These are phyloP conservation scores for Potorous gilbertii DNA, from an alignment of 2,797 vertebrate species.

Conservation along the genomic window DNA sequence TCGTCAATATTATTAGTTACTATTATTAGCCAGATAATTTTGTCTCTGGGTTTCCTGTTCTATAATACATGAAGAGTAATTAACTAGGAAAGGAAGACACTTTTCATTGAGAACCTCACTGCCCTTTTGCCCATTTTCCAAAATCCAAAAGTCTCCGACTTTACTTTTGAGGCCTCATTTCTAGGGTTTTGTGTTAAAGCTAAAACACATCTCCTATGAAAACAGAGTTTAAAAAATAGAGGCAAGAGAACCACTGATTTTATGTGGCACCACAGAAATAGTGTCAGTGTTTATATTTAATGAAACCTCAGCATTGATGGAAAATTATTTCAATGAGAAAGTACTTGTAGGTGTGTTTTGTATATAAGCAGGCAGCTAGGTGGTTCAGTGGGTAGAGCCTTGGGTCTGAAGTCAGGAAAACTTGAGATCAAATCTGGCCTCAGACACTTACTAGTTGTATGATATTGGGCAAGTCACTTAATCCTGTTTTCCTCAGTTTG, in stretches of 20 bases:
- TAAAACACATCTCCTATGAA: neutral
- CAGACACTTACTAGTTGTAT: neutral
- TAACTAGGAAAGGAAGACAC: neutral
- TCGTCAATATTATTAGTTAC: no score
- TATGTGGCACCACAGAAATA: neutral
- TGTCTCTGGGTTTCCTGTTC: neutral
- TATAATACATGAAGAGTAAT: neutral
- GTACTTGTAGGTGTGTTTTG: neutral
- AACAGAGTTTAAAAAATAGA: neutral
- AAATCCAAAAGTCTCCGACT: neutral
- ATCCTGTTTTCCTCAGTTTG: no score
- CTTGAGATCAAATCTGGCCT: neutral
- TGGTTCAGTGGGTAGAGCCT: neutral
- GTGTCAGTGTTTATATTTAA: neutral
- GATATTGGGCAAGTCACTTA: no score
- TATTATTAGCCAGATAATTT: neutral
- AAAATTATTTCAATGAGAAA: neutral
- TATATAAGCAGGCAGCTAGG: neutral
- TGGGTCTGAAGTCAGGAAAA: neutral
- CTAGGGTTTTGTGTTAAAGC: neutral
- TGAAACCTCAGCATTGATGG: neutral
- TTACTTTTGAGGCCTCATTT: neutral
- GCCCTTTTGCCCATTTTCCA: constrained; percentile 8
- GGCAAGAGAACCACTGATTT: neutral
- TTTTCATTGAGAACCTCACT: neutral